Evolutionary conservation across 1,140 invertebrate genomes (phyloP), one percentile per base, ranked within the genome.

Genomic region (Penaeus chinensis): DNA sequence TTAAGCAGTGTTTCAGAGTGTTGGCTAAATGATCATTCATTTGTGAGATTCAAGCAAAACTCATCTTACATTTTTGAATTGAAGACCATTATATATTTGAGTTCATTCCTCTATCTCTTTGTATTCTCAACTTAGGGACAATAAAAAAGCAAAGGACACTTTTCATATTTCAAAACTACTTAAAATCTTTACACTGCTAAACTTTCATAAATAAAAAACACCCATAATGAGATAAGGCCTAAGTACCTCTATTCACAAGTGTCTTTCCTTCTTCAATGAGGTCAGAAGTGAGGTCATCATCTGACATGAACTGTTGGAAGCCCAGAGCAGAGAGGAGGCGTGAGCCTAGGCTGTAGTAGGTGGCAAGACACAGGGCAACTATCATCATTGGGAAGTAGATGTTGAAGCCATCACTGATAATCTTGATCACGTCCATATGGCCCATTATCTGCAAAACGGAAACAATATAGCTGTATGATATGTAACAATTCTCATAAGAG

Each of bases 341-440:
- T 89, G 96, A 96, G 60, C 98, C 98, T n/a, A 99, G 92, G 91
- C 96, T 97, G 92, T 99, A 98, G 93, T 98, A 99, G 0, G 98
- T 99, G 82, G 97, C 96, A 85, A 98, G 92, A 92, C 98, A 99
- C 90, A 99, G 95, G 83, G 97, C 94, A 65, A 99, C 94, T 92
- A 99, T 98, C 78, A 96, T 95, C 94, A 99, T 99, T 0, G 99
- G 99, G 92, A 99, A 99, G 92, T 99, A 99, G 66, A 99, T 96
- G 93, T 99, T 99, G 93, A 99, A 99, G 32, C 99, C 98, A 93
- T 99, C 96, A 3, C 98, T 97, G 88, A 99, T 97, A 83, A 99
- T 97, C 18, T 97, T 96, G 83, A 99, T 96, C 0, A 99, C 97
- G 93, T 99, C 98, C 98, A 99, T 98, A 91, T 99, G 98, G 32